Evolutionary conservation across 2,113 vertebrate species (phyloP).

Genomic region (Lichenostomus cassidix): DNA sequence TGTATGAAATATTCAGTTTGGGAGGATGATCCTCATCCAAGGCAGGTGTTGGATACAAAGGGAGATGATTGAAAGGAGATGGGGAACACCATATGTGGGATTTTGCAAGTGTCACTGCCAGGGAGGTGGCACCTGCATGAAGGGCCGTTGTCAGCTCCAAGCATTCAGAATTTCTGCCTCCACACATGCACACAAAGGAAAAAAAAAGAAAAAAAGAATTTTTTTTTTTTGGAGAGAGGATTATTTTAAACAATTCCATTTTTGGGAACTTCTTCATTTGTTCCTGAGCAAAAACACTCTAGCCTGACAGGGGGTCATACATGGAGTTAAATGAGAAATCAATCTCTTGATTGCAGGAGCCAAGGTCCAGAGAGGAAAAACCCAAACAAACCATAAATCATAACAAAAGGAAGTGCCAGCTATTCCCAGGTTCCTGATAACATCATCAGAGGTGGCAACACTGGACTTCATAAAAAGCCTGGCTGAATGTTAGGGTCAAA

Average conservation of each 20-base stretch:
- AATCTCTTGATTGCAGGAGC: neutral
- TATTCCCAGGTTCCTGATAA: slow-evolving; percentile 53
- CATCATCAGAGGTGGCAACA: slow-evolving; percentile 37
- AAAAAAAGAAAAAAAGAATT: too few relatives aligned
- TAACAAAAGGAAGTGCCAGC: slow-evolving; percentile 47
- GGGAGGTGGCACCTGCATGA: neutral
- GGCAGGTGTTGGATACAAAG: neutral
- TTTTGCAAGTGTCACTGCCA: neutral
- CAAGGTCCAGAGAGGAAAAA: neutral
- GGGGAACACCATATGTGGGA: neutral
- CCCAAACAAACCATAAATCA: slow-evolving; percentile 47
- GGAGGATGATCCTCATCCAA: neutral
- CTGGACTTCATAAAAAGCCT: slow-evolving; percentile 26
- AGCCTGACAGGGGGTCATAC: neutral
- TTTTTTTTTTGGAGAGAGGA: neutral
- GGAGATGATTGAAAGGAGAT: neutral
- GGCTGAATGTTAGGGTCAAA: slow-evolving; percentile 52
- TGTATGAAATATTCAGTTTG: rapidly evolving
- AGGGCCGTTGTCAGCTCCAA: neutral
- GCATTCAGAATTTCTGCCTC: neutral
- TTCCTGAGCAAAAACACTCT: neutral
- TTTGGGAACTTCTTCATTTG: neutral
- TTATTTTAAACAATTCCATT: neutral
- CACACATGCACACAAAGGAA: too few relatives aligned
- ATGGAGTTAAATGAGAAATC: slow-evolving; percentile 12